Conservation (phyloP, 2,888 invertebrate species). For the Drosophila bunnanda region DNA sequence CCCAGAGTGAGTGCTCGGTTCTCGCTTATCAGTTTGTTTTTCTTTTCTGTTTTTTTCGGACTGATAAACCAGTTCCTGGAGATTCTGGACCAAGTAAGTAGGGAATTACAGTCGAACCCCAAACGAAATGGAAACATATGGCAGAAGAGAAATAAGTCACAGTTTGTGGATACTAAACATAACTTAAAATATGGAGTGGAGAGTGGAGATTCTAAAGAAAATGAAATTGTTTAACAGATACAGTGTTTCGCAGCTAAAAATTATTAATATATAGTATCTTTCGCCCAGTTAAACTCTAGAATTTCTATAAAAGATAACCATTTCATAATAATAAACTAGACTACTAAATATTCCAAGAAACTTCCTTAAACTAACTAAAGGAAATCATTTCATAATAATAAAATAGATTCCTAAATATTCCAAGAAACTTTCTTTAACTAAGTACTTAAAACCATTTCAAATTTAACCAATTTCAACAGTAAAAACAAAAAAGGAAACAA, state of each 20-base stretch:
- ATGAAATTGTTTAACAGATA: rapidly evolving
- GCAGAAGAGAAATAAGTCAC: not conserved
- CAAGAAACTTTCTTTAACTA: not conserved
- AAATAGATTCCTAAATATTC: not conserved
- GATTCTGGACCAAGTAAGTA: constrained; percentile 43
- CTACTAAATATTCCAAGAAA: not conserved
- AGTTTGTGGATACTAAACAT: not conserved
- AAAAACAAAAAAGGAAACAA: not conserved
- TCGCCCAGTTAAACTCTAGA: no score
- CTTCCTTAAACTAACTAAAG: not conserved
- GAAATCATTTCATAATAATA: no score
- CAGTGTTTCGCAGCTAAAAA: not conserved
- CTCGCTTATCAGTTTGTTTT: not conserved
- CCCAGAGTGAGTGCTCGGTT: constrained; percentile 16
- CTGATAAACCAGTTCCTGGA: constrained; percentile 40
- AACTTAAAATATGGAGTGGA: not conserved
- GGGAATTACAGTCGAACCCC: not conserved
- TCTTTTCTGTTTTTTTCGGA: not conserved
- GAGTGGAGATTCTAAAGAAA: not conserved
- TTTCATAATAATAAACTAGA: no score
- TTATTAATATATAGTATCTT: not conserved
- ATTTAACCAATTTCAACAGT: not conserved
- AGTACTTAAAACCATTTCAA: not conserved
- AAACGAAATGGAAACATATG: not conserved
- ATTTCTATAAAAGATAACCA: no score